Evolutionary conservation across 2,113 vertebrate genomes (phyloP).

Genomic region (Cephalopholis sonnerati): DNA sequence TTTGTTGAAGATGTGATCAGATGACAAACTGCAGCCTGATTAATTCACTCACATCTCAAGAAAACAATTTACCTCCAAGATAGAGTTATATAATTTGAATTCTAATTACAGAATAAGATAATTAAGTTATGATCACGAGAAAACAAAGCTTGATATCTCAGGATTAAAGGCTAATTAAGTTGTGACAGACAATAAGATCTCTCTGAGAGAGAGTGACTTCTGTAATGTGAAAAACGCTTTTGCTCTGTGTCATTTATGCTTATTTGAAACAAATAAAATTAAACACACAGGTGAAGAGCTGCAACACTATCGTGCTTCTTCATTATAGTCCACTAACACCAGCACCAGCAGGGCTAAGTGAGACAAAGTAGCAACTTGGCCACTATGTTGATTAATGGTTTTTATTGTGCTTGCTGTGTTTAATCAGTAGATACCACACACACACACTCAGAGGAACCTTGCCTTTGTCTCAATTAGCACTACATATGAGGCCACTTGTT

Average conservation of each 20-base stretch:
- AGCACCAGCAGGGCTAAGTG: conserved; percentile 27
- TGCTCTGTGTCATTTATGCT: fast-evolving
- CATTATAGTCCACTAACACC: conserved; percentile 22
- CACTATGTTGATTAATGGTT: not conserved
- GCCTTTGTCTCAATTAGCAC: conserved; percentile 47
- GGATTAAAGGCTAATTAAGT: not conserved
- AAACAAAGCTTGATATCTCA: conserved; percentile 1
- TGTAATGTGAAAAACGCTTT: not conserved
- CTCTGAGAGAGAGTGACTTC: not conserved
- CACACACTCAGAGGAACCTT: not conserved
- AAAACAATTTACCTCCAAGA: not conserved
- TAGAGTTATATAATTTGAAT: not conserved
- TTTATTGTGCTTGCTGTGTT: conserved; percentile 26
- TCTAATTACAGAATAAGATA: not conserved
- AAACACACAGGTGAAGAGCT: not conserved
- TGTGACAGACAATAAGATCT: not conserved
- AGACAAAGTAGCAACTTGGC: conserved; percentile 2
- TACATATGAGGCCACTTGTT: conserved; percentile 35
- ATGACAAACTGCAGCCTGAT: not conserved
- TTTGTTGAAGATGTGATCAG: conserved; percentile 1
- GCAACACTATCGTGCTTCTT: not conserved
- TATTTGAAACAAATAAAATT: conserved; percentile 11
- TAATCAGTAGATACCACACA: conserved; percentile 15
- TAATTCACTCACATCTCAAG: not conserved
- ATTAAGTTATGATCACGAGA: not conserved